Evolutionary conservation across 64 coral and sea anemone genomes (phyloP).

Genomic region (Dendronephthya gigantea): DNA sequence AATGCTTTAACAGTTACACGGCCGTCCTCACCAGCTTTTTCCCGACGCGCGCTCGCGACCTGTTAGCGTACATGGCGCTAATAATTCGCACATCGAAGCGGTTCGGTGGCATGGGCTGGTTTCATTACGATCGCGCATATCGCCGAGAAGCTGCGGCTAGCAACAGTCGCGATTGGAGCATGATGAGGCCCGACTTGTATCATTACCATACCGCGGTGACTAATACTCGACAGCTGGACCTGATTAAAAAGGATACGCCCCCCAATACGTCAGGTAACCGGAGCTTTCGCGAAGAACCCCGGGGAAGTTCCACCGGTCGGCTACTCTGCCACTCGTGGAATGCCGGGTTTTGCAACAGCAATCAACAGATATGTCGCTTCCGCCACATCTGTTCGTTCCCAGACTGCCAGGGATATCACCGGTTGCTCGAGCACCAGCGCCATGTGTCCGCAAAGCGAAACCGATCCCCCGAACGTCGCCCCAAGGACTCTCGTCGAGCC

Average conservation of each 20-base stretch:
- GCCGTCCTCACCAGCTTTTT: neutral
- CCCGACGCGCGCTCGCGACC: neutral
- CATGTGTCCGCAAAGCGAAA: neutral
- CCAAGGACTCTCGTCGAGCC: neutral
- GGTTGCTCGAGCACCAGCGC: neutral
- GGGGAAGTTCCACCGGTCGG: neutral
- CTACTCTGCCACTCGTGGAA: neutral
- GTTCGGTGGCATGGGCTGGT: neutral
- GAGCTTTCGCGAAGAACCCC: neutral
- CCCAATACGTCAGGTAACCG: neutral
- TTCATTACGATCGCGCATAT: neutral
- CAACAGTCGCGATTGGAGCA: neutral
- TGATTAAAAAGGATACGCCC: neutral
- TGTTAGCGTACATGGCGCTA: neutral
- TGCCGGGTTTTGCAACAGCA: neutral
- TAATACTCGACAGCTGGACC: too few species aligned
- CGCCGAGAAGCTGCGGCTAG: neutral
- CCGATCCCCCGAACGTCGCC: neutral
- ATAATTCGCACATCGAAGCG: neutral
- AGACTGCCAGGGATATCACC: neutral
- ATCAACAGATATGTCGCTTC: neutral
- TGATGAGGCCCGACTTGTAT: neutral
- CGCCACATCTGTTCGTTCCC: neutral
- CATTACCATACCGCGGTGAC: neutral
- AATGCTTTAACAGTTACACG: neutral